phyloP scores from a whole-genome alignment of 1,140 invertebrate species.

The Papilio polytes region DNA sequence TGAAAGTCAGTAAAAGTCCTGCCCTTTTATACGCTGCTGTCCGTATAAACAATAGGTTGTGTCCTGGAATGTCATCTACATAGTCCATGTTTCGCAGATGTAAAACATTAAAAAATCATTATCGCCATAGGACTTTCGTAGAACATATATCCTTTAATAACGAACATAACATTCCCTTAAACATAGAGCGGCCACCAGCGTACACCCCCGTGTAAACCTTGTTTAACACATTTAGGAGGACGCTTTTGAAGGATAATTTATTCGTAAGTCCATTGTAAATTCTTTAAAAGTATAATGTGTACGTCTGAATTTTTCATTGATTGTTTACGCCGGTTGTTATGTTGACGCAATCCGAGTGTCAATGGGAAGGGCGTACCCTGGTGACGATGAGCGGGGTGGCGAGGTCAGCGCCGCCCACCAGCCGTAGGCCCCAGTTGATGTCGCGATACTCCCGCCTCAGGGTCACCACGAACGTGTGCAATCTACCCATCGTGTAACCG shows the following conservation, averaged over 20 bases:
- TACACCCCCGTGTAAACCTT: neutral
- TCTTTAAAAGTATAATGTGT: neutral
- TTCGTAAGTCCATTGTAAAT: neutral
- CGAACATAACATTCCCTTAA: neutral
- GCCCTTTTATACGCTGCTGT: neutral
- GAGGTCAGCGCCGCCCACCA: conserved; percentile 95
- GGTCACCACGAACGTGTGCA: conserved; percentile 89
- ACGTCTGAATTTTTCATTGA: neutral
- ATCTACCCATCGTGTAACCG: conserved; percentile 82
- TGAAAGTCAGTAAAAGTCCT: neutral
- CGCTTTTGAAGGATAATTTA: neutral
- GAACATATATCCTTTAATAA: neutral
- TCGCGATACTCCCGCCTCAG: conserved; percentile 90
- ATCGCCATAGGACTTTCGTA: neutral
- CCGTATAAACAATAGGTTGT: neutral
- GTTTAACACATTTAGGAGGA: neutral
- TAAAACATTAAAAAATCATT: neutral
- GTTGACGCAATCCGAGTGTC: neutral
- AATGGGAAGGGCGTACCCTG: conserved; percentile 87
- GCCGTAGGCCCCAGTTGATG: conserved; percentile 95
- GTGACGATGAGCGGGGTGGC: conserved; percentile 95
- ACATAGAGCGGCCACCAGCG: neutral
- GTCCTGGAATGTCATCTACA: neutral
- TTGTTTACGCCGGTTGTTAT: conserved; percentile 12
- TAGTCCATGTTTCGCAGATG: neutral